Conservation (phyloP, 1,140 invertebrate species). For the Hyphantria cunea region DNA sequence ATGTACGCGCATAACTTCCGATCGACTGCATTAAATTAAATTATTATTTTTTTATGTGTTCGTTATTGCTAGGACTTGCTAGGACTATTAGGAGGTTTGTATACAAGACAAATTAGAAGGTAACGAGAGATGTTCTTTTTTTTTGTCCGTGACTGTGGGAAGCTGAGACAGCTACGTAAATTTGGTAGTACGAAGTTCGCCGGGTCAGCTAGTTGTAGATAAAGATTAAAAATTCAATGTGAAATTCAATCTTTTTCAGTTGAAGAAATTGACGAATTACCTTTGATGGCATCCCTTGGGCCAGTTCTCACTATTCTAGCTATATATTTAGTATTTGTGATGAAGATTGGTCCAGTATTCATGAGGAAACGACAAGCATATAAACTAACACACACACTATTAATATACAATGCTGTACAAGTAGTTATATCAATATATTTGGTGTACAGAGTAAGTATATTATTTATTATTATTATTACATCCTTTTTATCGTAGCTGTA, state of each 20-base stretch:
- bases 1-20: no score
- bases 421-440: constrained; percentile 86
- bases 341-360: constrained; percentile 85
- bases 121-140: no score
- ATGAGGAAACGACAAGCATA: constrained; percentile 87
- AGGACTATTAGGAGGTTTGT: no score
- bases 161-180: constrained; percentile 3
- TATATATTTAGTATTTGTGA: constrained; percentile 84
- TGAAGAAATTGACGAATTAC: constrained; percentile 83
- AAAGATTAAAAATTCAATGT: not conserved
- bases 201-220: no score
- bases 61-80: no score
- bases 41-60: no score
- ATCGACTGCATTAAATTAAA: no score
- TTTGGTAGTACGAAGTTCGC: no score
- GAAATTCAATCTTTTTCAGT: constrained; percentile 33
- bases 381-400: constrained; percentile 83
- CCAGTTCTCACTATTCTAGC: constrained; percentile 85
- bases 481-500: no score
- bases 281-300: constrained; percentile 85
- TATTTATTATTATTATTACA: not conserved
- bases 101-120: no score
- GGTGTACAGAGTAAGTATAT: constrained; percentile 75
- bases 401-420: constrained; percentile 87
- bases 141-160: no score